phyloP scores from a whole-genome alignment of 2,113 vertebrate species.

The Caretta caretta region DNA sequence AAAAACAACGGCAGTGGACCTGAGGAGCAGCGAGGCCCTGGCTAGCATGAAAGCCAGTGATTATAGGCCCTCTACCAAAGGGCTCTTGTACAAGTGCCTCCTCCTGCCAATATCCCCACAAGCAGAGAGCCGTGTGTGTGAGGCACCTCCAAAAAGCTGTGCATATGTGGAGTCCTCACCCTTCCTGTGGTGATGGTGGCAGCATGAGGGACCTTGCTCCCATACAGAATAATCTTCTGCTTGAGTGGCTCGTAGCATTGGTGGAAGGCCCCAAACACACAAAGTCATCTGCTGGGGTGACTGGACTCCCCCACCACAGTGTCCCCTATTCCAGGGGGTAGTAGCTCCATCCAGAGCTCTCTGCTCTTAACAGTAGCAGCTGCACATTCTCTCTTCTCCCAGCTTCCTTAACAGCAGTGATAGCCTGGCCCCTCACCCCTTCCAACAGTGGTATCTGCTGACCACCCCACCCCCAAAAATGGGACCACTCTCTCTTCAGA shows the following conservation, averaged over 20 bases:
- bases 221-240: not conserved
- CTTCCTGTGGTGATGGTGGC: not conserved
- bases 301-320: not conserved
- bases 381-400: not conserved
- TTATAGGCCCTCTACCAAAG: not conserved
- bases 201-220: fast-evolving
- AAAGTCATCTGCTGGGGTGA: not conserved
- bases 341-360: fast-evolving
- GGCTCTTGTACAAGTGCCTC: not conserved
- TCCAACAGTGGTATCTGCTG: not conserved
- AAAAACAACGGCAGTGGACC: not conserved
- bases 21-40: not conserved
- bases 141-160: not conserved
- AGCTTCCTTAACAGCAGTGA: not conserved
- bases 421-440: not conserved
- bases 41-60: not conserved
- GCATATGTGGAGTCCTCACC: not conserved
- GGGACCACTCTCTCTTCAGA: not conserved
- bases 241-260: fast-evolving
- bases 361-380: not conserved
- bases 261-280: not conserved
- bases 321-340: too few relatives aligned
- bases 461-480: fast-evolving
- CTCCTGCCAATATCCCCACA: not conserved
- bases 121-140: not conserved